Base-by-base conservation (phyloP, 2,888 invertebrate species). In the Nasonia oneida region DNA sequence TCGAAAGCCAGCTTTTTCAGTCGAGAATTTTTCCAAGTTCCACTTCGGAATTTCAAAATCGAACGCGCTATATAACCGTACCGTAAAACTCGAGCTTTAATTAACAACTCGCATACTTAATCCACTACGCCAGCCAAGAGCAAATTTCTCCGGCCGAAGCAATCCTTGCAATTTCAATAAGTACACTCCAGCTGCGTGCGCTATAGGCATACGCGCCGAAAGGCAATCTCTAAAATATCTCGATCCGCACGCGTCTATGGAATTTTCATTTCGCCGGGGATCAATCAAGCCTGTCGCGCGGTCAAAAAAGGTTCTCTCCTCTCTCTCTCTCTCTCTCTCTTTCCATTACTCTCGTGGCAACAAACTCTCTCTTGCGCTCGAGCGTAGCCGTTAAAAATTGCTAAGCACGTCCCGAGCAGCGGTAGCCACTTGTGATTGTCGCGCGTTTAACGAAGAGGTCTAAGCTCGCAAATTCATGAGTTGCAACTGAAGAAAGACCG, bases 181-280 rank as follows among this genome's bases (percentile, higher is more conserved):
- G 81, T 73, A 85, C 47, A 79, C 53, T 23, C 33, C 53, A 4
- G 4, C 14, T 18, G 18, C 8, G 8, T 47, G 4, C 4, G 37
- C 37, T 37, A 37, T 37, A 37, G 8, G 15, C 15, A 57, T 18
- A 57, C 18, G 39, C 2, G 39, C 47, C 61, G 29, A 81, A 64
- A 86, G 75, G 79, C 85, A 86, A 86, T 86, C 82, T 86, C 74
- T 70, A 79, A 86, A 82, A 83, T 70, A 75, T 82, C 85, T 77
- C 70, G 75, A 82, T 64, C 50, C 70, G 29, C 79, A 61, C 75
- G 83, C 61, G 70, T 67, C 83, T 74, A 74, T 75, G 86, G 86
- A 83, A 86, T 86, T 86, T 86, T 86, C 86, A 86, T 86, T 79
- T 86, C 79, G 78, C 33, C 78, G 6, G 71, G 81, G 81, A 85